Base-by-base conservation (phyloP, 2,888 invertebrate species). In the Ligdia adustata region DNA sequence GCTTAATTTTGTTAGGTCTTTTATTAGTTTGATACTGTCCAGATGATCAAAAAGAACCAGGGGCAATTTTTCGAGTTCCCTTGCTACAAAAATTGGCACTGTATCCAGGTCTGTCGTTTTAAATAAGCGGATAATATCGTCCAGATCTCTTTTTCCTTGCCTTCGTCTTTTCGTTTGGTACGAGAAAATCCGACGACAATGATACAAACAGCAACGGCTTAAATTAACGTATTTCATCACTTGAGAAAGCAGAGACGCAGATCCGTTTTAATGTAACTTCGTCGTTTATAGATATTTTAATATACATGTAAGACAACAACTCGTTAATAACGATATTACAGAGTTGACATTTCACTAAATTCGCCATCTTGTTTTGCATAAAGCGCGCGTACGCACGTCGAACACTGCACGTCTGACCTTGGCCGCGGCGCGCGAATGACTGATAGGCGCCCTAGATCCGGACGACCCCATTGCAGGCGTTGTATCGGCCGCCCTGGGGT, bases 81-180 rank as follows among this genome's bases (percentile, higher is more conserved):
- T 6, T 1, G 55, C 58, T 6, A 55, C 58, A 38, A 58, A 58
- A 2, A 55, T 12, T 11, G 58, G 55, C 9, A 55, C 38, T 1
- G 27, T 1, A 7, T 52, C 52, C 0, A 45, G 45, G 0, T 58
- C 58, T 4, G 35, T 16, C 0, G 12, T 6, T 40, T 57, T 57
- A 11, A 60, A 51, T 1, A 57, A 5, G 9, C 20, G 14, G 2
- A 57, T 29, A 1, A 60, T 60, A 12, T 57, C 57, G 0, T 27
- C 24, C 6, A 60, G 2, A 5, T 40, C 33, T 1, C 57, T 40
- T 9, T 42, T 38, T 55, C 51, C 31, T 57, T 60, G 6, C 56
- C 57, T 4, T 48, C 18, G 0, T 39, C 11, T 40, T 57, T 60
- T 2, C 60, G 28, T 3, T n/a, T n/a, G n/a, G 42, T 33, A 32